Evolutionary conservation across 2,888 invertebrate species (phyloP), one percentile per base, ranked within the genome.

Genomic region (Erpobdella octoculata): DNA sequence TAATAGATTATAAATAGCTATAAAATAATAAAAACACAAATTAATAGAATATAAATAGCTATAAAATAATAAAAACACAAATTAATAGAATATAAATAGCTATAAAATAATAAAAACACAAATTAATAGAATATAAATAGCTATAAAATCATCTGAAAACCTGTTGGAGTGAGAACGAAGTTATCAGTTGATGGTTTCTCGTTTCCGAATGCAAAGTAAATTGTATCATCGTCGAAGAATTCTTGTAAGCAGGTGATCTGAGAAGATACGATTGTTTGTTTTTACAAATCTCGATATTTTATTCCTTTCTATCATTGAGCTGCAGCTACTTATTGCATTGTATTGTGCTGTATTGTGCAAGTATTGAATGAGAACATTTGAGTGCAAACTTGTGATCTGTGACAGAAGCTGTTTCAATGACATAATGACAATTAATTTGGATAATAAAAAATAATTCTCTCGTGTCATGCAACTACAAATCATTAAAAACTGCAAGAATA

Each of bases 191-290:
- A 88, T 72, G 89, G 88, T 79, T 89, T 88, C 82, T 97, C 97
- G 75, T 90, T 90, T 53, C 96, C 96, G 82, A 94, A 97, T 2
- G 93, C 94, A 80, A 97, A 89, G 83, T 97, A 97, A 1, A 95
- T 90, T 80, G 93, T 91, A 78, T 95, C 93, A n/a, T 84, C 84
- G 38, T 88, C 87, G 74, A 82, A 81, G 84, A 95, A 93, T 80
- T 93, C 93, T 73, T 90, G 88, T 77, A 96, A 85, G 62, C 86
- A 85, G 8, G 85, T 84, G 31, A 88, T 86, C 86, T 86, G 78
- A 33, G 79, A 77, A 28, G n/a, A 37, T 6, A 31, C n/a, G n/a
- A n/a, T n/a, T n/a, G n/a, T n/a, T n/a, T n/a, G n/a, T n/a, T n/a
- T n/a, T n/a, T n/a, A n/a, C n/a, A n/a, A n/a, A n/a, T n/a, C n/a